These are phyloP conservation scores for Oligia fasciuncula DNA, from an alignment of 2,888 invertebrate genomes.

Conservation along the genomic window DNA sequence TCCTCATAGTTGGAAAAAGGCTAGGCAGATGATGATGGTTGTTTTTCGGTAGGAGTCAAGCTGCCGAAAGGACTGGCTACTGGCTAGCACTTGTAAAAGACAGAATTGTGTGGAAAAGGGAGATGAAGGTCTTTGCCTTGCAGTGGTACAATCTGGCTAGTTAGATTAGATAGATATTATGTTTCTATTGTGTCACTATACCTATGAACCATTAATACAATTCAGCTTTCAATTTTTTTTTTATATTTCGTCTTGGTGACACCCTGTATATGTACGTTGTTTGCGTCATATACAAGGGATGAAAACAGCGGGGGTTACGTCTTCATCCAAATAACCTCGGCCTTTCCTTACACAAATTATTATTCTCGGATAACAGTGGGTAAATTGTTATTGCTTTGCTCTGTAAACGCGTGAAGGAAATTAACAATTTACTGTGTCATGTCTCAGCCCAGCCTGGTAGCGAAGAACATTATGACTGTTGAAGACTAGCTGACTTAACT, in stretches of 20 bases:
- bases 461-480: not conserved
- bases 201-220: not conserved
- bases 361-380: slow-evolving; percentile 28
- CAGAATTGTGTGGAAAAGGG: too few relatives aligned
- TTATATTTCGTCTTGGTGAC: not conserved
- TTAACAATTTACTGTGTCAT: not conserved
- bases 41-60: too few relatives aligned
- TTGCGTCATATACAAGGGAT: slow-evolving; percentile 51
- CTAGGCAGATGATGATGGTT: not conserved
- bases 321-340: slow-evolving; percentile 51
- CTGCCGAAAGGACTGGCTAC: too few relatives aligned
- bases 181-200: not conserved
- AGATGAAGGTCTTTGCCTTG: too few relatives aligned
- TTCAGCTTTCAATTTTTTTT: not conserved
- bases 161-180: too few relatives aligned
- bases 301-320: slow-evolving; percentile 56
- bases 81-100: too few relatives aligned
- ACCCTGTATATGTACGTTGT: slow-evolving; percentile 59
- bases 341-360: slow-evolving; percentile 44
- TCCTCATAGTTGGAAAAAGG: too few relatives aligned
- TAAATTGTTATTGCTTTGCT: slow-evolving; percentile 28
- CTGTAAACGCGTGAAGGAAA: slow-evolving; percentile 6
- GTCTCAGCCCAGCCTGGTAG: not conserved
- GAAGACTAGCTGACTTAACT: too few relatives aligned
- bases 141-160: too few relatives aligned